Base-by-base conservation (phyloP, 2,797 vertebrate genomes). In the Taenioides sp. region DNA sequence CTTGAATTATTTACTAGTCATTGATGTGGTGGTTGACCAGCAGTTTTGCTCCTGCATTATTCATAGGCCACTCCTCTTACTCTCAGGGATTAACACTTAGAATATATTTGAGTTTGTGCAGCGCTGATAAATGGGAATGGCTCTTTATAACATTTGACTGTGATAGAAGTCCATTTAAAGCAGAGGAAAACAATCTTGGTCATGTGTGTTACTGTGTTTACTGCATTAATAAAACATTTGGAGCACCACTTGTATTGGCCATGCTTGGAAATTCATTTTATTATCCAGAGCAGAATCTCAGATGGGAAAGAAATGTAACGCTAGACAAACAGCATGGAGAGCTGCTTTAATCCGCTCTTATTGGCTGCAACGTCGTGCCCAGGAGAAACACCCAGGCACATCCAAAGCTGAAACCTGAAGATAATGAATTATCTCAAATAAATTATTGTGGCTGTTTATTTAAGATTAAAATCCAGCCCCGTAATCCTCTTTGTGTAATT, bases 1-100 rank as follows among this genome's bases (percentile, higher is more conserved):
- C 78, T 83, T 93, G 91, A 92, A 93, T 92, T 91, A 93, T 94
- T 94, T 87, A 93, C 91, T 81, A 84, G 77, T 83, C 90, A 91
- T 92, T 92, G 90, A 92, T 89, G 89, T 89, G 87, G 83, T 84
- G 87, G 87, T 87, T 90, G 88, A 90, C 89, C 90, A 89, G 89
- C 89, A 91, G 90, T 91, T 93, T 93, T 87, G 76, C 82, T 88
- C 76, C 47, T 93, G 88, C 93, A 94, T 92, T 82, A 93, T 93
- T 93, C 88, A 94, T 92, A 59, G 66, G 23, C 81, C 11, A 34
- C 73, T 83, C 78, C 84, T 85, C 76, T 78, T 79, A 80, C 83
- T 88, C 80, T 79, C 79, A 81, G 84, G 86, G 79, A 87, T 92
- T 91, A 88, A 84, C 83, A 77, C 77, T 83, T 58, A 75, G 79